A percentile compares a stretch with the other conserved stretches of the same genome.
phyloP scores from a whole-genome alignment of 92 coral and sea anemone genomes.

The Parazoanthus darwini region DNA sequence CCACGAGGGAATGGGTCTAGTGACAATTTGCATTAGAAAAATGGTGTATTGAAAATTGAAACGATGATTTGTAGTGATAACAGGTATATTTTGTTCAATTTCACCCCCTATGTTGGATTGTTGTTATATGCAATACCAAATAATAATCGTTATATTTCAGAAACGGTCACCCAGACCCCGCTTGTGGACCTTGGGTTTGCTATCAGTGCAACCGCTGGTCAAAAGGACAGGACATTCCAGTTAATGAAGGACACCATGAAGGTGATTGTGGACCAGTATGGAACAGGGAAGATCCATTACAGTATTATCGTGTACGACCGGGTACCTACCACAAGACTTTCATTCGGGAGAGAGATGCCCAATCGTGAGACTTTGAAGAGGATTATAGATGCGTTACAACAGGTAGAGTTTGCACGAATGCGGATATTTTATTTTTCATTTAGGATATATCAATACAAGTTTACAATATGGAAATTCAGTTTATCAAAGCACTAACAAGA shows the following conservation, averaged over 20 bases:
- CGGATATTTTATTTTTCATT: no score
- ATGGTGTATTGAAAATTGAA: no score
- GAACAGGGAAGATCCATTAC: slow-evolving; percentile 61
- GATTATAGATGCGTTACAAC: slow-evolving; percentile 10
- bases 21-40: no score
- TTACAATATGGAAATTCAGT: not conserved
- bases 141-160: not conserved
- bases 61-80: no score
- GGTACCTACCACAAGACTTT: slow-evolving; percentile 44
- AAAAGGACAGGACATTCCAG: slow-evolving; percentile 56
- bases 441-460: not conserved
- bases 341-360: slow-evolving; percentile 53
- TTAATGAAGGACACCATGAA: slow-evolving; percentile 72
- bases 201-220: slow-evolving; percentile 67
- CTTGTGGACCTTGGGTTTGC: slow-evolving; percentile 74
- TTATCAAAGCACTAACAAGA: not conserved
- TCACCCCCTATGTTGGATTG: no score
- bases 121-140: no score
- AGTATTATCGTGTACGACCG: slow-evolving; percentile 65
- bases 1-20: no score
- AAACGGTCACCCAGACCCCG: not conserved
- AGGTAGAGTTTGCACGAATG: not conserved
- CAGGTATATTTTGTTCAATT: no score
- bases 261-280: slow-evolving; percentile 67
- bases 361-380: slow-evolving; percentile 23